These are phyloP conservation scores for Notamacropus eugenii DNA, from an alignment of 2,797 vertebrate genomes.

Conservation along the genomic window DNA sequence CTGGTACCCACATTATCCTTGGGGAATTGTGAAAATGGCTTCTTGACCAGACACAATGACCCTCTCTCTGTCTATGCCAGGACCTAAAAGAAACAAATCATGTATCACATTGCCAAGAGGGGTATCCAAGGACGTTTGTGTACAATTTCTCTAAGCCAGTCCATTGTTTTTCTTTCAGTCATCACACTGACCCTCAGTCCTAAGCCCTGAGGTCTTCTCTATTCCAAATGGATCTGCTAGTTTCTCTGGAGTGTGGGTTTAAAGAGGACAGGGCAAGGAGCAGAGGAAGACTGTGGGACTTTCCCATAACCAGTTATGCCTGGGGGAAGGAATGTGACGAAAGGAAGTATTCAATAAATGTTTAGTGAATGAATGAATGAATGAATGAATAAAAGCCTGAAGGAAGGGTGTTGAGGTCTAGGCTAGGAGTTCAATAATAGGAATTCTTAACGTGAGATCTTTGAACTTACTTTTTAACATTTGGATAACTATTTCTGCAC, in stretches of 20 bases:
- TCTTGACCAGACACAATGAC: neutral
- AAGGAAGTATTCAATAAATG: neutral
- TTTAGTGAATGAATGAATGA: neutral
- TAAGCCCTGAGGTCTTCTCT: neutral
- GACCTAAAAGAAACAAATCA: neutral
- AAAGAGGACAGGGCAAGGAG: neutral
- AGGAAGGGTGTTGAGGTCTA: neutral
- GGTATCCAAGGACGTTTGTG: neutral
- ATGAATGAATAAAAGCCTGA: neutral
- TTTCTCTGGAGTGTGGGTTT: neutral
- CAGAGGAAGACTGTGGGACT: neutral
- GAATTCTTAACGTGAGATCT: neutral
- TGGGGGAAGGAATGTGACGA: neutral
- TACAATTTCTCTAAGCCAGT: neutral
- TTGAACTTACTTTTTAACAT: neutral
- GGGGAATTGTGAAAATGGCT: neutral
- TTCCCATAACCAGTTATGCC: neutral
- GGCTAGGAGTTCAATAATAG: neutral
- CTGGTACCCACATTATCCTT: neutral
- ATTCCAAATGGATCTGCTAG: neutral
- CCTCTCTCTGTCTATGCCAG: neutral
- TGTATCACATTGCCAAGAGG: neutral
- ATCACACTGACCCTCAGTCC: neutral
- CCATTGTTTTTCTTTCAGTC: neutral
- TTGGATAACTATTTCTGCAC: neutral